phyloP scores from a whole-genome alignment of 2,113 vertebrate species.

The Hiodon tergisus region DNA sequence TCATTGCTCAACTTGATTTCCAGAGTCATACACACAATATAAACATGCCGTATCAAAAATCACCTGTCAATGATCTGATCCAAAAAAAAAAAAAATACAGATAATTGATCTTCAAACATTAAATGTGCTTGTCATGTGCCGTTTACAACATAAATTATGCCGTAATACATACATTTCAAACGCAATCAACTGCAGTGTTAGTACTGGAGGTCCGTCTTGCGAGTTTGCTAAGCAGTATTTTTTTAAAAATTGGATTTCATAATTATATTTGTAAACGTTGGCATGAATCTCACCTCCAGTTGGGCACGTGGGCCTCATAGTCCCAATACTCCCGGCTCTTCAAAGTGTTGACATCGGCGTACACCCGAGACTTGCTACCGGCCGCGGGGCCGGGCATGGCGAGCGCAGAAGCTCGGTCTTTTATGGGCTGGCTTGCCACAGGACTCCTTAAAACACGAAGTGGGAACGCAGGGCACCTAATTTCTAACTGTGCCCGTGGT shows the following conservation, averaged over 20 bases:
- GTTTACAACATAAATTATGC: no score
- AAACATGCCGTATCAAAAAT: no score
- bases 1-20: no score
- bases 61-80: no score
- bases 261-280: neutral
- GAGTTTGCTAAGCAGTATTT: no score
- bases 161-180: no score
- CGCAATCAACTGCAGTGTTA: no score
- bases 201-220: no score
- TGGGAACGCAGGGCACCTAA: slow-evolving; percentile 46
- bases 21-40: no score
- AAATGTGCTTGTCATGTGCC: no score
- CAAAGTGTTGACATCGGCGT: slow-evolving; percentile 92
- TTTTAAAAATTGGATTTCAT: neutral
- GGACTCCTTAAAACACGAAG: slow-evolving; percentile 38
- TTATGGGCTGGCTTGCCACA: slow-evolving; percentile 49
- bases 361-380: slow-evolving; percentile 91
- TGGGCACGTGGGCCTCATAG: slow-evolving; percentile 89
- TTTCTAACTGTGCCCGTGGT: slow-evolving; percentile 31
- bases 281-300: slow-evolving; percentile 79
- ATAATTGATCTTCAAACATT: no score
- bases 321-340: slow-evolving; percentile 97
- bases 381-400: slow-evolving; percentile 91
- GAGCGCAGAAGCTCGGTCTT: slow-evolving; percentile 54
- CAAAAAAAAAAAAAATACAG: no score